Conservation (phyloP, 2,888 invertebrate species). For the Gnatocerus cornutus region DNA sequence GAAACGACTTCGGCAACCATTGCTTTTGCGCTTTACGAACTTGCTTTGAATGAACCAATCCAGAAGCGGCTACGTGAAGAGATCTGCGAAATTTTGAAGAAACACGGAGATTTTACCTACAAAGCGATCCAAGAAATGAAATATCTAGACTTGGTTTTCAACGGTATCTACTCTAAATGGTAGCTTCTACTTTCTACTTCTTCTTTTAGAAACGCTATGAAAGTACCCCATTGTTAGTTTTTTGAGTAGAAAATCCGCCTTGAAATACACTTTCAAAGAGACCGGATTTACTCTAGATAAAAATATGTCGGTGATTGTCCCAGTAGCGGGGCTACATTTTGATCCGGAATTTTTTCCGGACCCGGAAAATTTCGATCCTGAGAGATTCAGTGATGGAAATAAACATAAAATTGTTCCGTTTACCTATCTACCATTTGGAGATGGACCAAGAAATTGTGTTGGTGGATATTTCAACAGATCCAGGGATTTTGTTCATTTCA, state of each 20-base stretch:
- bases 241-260: conserved; percentile 9
- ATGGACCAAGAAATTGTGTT: conserved; percentile 39
- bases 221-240: conserved; percentile 32
- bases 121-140: conserved; percentile 27
- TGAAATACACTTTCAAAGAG: conserved; percentile 32
- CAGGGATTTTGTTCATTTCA: not conserved
- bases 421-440: conserved; percentile 41
- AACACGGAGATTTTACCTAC: conserved; percentile 16
- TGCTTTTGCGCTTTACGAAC: conserved; percentile 36
- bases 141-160: conserved; percentile 40
- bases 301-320: conserved; percentile 24
- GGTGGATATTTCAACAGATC: conserved; percentile 15
- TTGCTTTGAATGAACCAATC: conserved; percentile 29
- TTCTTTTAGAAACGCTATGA: conserved; percentile 24
- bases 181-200: no score
- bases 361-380: conserved; percentile 37
- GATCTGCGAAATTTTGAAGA: conserved; percentile 19
- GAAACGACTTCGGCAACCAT: conserved; percentile 28
- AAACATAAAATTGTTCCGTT: conserved; percentile 33
- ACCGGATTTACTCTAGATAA: conserved; percentile 40
- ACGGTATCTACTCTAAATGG: no score
- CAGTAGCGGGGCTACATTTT: conserved; percentile 28
- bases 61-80: conserved; percentile 35
- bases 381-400: conserved; percentile 38
- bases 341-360: conserved; percentile 40